Conservation (phyloP, 2,113 vertebrate genomes). For the Callaeas wilsoni region DNA sequence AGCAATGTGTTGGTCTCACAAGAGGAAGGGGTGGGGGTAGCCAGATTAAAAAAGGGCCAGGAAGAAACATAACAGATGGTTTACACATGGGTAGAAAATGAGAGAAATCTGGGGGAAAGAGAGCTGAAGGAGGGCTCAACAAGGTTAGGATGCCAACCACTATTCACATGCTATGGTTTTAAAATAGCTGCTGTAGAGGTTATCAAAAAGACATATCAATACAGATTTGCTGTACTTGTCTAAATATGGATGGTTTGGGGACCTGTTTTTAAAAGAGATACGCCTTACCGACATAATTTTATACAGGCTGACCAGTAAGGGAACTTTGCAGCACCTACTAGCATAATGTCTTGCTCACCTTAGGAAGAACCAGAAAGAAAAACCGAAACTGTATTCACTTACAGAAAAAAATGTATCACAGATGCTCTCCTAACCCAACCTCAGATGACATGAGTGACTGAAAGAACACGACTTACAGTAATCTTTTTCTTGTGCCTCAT, state of each 20-base stretch:
- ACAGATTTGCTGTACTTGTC: not conserved
- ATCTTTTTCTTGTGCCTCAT: not conserved
- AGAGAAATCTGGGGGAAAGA: conserved; percentile 56
- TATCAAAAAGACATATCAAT: conserved; percentile 49
- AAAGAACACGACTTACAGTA: not conserved
- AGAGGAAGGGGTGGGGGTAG: conserved; percentile 57
- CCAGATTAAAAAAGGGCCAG: conserved; percentile 52
- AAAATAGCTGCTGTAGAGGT: conserved; percentile 58
- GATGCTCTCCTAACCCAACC: not conserved
- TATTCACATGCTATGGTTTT: conserved; percentile 22
- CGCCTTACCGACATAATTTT: not conserved
- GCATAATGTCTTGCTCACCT: not conserved
- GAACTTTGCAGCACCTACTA: not conserved
- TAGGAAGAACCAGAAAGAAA: not conserved
- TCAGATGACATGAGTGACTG: not conserved
- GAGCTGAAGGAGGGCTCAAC: conserved; percentile 44
- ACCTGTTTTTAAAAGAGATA: conserved; percentile 4
- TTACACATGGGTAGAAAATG: conserved; percentile 57
- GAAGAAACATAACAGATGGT: conserved; percentile 65
- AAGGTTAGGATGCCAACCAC: conserved; percentile 49
- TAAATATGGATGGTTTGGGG: not conserved
- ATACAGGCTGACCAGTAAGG: not conserved
- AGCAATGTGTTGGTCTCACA: conserved; percentile 66
- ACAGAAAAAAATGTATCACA: not conserved
- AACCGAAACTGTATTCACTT: not conserved